Evolutionary conservation across 2,888 invertebrate genomes (phyloP).

Genomic region (Labia minor): DNA sequence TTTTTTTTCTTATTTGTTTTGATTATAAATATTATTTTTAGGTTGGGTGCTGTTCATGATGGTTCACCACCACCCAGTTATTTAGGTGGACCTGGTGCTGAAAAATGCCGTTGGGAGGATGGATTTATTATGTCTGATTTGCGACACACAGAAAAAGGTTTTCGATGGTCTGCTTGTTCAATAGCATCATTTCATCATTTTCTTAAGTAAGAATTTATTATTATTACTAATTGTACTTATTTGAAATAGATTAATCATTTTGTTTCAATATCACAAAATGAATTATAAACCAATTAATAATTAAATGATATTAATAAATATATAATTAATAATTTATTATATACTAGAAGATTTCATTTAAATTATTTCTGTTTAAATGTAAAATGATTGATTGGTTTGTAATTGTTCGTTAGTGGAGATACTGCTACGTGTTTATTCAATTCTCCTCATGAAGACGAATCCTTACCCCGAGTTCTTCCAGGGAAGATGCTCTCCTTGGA

Average conservation of each 20-base stretch:
- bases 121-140: slow-evolving; percentile 94
- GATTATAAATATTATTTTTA: slow-evolving; percentile 34
- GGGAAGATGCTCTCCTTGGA: slow-evolving; percentile 80
- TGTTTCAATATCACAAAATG: too few relatives aligned
- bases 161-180: slow-evolving; percentile 88
- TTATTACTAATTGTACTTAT: slow-evolving; percentile 17
- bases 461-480: slow-evolving; percentile 75
- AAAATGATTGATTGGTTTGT: too few relatives aligned
- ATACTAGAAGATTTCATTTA: too few relatives aligned
- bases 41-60: slow-evolving; percentile 90
- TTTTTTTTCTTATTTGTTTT: background rate
- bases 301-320: too few relatives aligned
- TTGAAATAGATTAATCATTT: slow-evolving; percentile 17
- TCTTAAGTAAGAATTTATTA: slow-evolving; percentile 72
- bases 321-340: too few relatives aligned
- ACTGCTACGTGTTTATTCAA: slow-evolving; percentile 89
- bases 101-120: slow-evolving; percentile 91
- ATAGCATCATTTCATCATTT: slow-evolving; percentile 91
- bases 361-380: too few relatives aligned
- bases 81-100: slow-evolving; percentile 86
- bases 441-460: slow-evolving; percentile 87
- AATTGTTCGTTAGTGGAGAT: slow-evolving; percentile 86
- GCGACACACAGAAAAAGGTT: slow-evolving; percentile 86
- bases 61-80: slow-evolving; percentile 91
- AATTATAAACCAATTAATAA: too few relatives aligned